These are phyloP conservation scores for Eilema depressum DNA, from an alignment of 2,888 invertebrate species.

Conservation along the genomic window DNA sequence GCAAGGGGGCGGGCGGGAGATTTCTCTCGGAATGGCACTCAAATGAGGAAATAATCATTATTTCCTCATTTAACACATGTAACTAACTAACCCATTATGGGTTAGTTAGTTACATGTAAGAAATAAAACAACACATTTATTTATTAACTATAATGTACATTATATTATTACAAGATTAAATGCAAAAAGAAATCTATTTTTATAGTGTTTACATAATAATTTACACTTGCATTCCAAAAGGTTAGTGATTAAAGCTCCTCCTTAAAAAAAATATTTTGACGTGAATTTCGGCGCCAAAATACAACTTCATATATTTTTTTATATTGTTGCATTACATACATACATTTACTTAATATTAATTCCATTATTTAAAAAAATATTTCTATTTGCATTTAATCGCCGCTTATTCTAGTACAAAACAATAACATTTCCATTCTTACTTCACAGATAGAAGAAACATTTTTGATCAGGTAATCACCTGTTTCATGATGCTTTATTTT, in stretches of 20 bases:
- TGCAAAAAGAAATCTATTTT: conserved; percentile 15
- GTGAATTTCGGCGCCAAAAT: conserved; percentile 12
- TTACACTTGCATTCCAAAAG: background rate
- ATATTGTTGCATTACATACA: no score
- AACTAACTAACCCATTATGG: no score
- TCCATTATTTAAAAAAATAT: background rate
- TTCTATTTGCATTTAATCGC: conserved; percentile 16
- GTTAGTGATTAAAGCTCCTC: background rate
- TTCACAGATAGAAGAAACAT: background rate
- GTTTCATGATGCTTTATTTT: background rate
- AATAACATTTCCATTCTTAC: background rate
- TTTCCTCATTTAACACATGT: no score
- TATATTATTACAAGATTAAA: conserved; percentile 19
- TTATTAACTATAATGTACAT: conserved; percentile 6
- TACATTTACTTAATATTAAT: no score
- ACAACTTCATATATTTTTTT: no score
- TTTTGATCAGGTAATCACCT: background rate
- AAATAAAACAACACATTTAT: conserved; percentile 4
- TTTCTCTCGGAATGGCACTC: no score
- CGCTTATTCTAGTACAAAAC: conserved; percentile 13
- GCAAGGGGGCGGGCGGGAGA: no score
- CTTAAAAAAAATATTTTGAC: background rate
- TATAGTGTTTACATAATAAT: background rate
- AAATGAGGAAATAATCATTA: no score
- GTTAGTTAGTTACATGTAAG: background rate